These are phyloP conservation scores for Lepisosteus oculatus DNA, from an alignment of 2,113 vertebrate species.

Conservation along the genomic window DNA sequence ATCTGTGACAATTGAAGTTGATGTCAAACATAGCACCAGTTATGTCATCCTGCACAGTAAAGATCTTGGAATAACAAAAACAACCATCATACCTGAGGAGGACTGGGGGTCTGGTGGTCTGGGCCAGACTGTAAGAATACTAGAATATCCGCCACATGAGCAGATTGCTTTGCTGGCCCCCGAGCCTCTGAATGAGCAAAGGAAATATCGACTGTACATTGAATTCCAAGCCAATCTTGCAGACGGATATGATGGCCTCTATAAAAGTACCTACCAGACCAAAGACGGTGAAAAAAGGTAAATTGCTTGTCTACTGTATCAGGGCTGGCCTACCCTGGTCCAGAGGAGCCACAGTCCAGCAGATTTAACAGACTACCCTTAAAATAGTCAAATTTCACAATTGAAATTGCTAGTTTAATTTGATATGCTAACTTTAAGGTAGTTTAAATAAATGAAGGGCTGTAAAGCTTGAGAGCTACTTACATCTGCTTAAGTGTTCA, in stretches of 20 bases:
- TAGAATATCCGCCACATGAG: conserved; percentile 31
- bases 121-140: conserved; percentile 20
- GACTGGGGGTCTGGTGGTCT: conserved; percentile 15
- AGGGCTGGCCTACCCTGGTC: too few species aligned
- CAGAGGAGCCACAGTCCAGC: too few species aligned
- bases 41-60: conserved; percentile 43
- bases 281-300: conserved; percentile 39
- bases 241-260: conserved; percentile 36
- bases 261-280: conserved; percentile 37
- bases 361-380: too few species aligned
- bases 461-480: too few species aligned
- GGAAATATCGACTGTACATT: conserved; percentile 26
- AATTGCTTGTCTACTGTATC: background rate
- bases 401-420: too few species aligned
- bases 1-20: conserved; percentile 30
- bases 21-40: conserved; percentile 26
- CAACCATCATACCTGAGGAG: conserved; percentile 27
- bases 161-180: conserved; percentile 38
- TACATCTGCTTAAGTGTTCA: background rate
- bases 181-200: conserved; percentile 15
- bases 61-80: conserved; percentile 29
- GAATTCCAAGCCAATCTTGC: conserved; percentile 34
- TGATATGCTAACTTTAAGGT: too few species aligned
- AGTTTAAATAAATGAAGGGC: too few species aligned
- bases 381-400: too few species aligned